Evolutionary conservation across 1,140 invertebrate species (phyloP).

Genomic region (Trachelipus rathkii): DNA sequence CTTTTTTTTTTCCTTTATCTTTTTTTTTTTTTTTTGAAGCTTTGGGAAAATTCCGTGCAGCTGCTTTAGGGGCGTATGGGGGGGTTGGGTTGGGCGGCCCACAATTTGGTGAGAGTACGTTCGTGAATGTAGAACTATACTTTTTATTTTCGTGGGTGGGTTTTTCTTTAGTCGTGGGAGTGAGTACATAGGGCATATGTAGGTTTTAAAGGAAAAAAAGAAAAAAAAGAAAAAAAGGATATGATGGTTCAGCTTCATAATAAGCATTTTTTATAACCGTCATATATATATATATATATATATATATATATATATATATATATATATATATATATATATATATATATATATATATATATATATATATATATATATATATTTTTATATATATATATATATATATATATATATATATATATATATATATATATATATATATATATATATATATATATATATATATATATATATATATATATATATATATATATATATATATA

Average conservation of each 20-base stretch:
- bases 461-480: no score
- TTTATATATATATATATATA: background rate
- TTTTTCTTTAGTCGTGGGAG: background rate
- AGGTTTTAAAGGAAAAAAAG: no score
- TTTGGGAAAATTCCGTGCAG: slow-evolving; percentile 6
- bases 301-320: slow-evolving; percentile 15
- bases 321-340: slow-evolving; percentile 13
- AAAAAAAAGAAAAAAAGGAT: no score
- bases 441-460: no score
- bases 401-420: no score
- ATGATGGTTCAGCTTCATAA: no score
- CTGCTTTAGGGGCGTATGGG: background rate
- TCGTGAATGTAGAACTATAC: no score
- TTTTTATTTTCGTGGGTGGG: background rate
- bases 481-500: no score
- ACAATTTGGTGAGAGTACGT: no score
- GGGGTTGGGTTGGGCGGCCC: background rate
- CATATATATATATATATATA: background rate
- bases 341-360: slow-evolving; percentile 15
- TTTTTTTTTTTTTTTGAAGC: background rate
- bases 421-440: no score
- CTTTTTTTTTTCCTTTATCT: background rate
- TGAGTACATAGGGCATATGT: background rate
- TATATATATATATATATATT: slow-evolving; percentile 8
- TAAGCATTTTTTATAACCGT: background rate